Conservation (phyloP, 2,113 vertebrate species). For the Ploceus nigricollis region DNA sequence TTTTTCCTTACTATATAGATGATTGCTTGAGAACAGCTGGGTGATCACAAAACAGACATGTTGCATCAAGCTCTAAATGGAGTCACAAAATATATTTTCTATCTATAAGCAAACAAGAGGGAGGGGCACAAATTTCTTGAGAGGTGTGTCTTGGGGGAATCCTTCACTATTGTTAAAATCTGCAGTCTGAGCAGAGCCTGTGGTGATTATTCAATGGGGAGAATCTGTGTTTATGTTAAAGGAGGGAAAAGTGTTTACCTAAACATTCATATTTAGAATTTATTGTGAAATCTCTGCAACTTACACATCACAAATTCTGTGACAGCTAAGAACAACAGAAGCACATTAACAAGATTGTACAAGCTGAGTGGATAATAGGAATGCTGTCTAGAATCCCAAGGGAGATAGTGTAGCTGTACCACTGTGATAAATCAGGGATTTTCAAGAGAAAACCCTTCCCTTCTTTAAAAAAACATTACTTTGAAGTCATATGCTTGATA, state of each 20-base stretch:
- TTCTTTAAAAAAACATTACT: neutral
- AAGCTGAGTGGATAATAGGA: neutral
- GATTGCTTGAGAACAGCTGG: neutral
- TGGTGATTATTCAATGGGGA: neutral
- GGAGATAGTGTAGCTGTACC: neutral
- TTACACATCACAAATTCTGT: neutral
- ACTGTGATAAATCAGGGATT: neutral
- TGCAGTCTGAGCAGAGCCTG: neutral
- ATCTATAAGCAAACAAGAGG: neutral
- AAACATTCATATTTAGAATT: neutral
- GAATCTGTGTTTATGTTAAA: neutral
- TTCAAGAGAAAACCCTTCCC: neutral
- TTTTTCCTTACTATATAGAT: neutral
- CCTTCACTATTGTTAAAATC: neutral
- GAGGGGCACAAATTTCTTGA: neutral
- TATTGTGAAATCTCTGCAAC: neutral
- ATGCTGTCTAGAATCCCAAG: neutral
- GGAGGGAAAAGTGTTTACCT: neutral
- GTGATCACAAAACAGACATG: neutral
- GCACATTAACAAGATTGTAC: neutral
- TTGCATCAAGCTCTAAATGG: neutral
- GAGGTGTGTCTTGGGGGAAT: neutral
- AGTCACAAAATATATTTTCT: neutral
- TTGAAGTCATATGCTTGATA: neutral
- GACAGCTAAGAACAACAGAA: neutral